Base-by-base conservation (phyloP, 2,113 vertebrate species). In the Prinia subflava region DNA sequence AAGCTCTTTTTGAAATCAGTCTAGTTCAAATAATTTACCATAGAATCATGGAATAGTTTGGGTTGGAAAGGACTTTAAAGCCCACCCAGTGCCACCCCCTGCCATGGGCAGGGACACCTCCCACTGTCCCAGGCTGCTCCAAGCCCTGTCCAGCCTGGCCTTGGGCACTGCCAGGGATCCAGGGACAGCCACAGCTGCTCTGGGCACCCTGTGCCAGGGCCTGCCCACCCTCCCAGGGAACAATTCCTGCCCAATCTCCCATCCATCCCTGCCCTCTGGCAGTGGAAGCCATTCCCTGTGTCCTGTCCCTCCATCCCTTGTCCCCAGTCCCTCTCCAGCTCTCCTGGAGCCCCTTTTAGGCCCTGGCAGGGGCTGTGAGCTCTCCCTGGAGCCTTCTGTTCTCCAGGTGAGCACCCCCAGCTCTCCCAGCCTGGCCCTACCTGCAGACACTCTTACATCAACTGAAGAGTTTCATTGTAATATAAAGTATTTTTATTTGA, bases 61-160 rank as follows among this genome's bases (percentile, higher is more conserved):
- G 11, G 14, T 22, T 10, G 11, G 25, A 47, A 53, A 7, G 24
- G 24, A 55, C 4, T 2, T 55, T 2, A 15, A 55, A 68, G 1
- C 33, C 2, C 52, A 65, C 1, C 22, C 35, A 9, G 2, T 64
- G 0, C 57, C 30, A 44, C 7, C 39, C 39, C 10, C 30, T 39
- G 37, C 52, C 46, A 6, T 10, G 9, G 9, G 13, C 39, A 67
- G 62, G 33, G 53, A 41, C 69, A 53, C 28, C 24, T 89, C 0
- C 46, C 28, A 46, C n/a, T 4, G 1, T 13, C 53, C 69, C 77
- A 75, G 68, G 33, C 2, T 59, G 52, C 46, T 74, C 52, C 75
- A 4, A 55, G 30, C 42, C 56, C 56, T 19, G 13, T 30, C 75
- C 67, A 80, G 0, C 76, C 50, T 52, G 44, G 37, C 68, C 59